Evolutionary conservation across 2,113 vertebrate genomes (phyloP).

Genomic region (Rhizomys pruinosus): DNA sequence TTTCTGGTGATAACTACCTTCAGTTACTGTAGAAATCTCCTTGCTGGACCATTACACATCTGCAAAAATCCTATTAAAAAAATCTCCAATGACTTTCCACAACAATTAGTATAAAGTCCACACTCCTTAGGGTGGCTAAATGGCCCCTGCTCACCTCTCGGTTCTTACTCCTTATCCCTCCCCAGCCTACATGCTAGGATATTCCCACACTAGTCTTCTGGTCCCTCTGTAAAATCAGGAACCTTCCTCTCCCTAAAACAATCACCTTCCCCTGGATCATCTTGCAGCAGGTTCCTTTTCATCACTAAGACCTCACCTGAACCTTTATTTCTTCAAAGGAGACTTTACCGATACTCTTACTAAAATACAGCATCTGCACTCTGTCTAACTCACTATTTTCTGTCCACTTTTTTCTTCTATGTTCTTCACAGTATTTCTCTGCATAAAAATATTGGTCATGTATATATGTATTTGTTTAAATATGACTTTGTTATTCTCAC

Average conservation of each 20-base stretch:
- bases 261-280: background rate
- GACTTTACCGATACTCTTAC: background rate
- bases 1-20: background rate
- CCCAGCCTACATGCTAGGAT: background rate
- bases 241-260: conserved; percentile 36
- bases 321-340: background rate
- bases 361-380: background rate
- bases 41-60: background rate
- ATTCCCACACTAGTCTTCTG: background rate
- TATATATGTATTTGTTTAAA: background rate
- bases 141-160: background rate
- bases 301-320: conserved; percentile 24
- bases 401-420: background rate
- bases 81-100: background rate
- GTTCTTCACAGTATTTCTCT: background rate
- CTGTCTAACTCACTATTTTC: background rate
- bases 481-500: background rate
- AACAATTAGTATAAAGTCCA: background rate
- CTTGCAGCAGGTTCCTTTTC: background rate
- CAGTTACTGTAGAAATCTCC: background rate
- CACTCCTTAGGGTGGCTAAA: background rate
- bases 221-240: background rate
- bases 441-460: background rate
- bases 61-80: conserved; percentile 29
- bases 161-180: background rate